Conservation (phyloP, 2,113 vertebrate species). For the Glareola pratincola region DNA sequence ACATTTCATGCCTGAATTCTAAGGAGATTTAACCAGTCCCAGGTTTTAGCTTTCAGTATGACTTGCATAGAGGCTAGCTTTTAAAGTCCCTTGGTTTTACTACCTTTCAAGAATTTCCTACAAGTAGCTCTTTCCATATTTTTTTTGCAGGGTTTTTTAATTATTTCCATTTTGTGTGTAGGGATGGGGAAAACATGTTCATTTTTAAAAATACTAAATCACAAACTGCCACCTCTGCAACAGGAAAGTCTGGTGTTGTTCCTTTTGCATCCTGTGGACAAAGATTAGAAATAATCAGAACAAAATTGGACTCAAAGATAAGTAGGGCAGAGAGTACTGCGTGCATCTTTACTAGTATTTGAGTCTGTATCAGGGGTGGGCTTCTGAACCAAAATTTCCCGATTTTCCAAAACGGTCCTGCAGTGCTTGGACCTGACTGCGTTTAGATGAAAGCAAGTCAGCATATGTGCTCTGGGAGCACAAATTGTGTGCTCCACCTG, state of each 20-base stretch:
- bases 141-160: not conserved
- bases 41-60: not conserved
- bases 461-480: not conserved
- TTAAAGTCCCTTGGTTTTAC: not conserved
- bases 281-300: not conserved
- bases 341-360: not conserved
- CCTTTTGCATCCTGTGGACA: not conserved
- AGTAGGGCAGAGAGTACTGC: not conserved
- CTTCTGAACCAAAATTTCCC: not conserved
- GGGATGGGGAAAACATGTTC: not conserved
- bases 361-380: not conserved
- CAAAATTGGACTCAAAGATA: not conserved
- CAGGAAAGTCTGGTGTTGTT: not conserved
- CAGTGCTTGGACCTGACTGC: not conserved
- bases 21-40: constrained; percentile 29
- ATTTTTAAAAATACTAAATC: not conserved
- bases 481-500: not conserved
- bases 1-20: constrained; percentile 54
- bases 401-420: not conserved
- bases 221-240: not conserved
- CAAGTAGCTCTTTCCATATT: constrained; percentile 2
- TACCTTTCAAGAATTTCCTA: constrained; percentile 22
- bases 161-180: not conserved
- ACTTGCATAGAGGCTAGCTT: not conserved
- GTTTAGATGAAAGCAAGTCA: not conserved